Conservation (phyloP, 2,113 vertebrate species). For the Muntiacus reevesi region DNA sequence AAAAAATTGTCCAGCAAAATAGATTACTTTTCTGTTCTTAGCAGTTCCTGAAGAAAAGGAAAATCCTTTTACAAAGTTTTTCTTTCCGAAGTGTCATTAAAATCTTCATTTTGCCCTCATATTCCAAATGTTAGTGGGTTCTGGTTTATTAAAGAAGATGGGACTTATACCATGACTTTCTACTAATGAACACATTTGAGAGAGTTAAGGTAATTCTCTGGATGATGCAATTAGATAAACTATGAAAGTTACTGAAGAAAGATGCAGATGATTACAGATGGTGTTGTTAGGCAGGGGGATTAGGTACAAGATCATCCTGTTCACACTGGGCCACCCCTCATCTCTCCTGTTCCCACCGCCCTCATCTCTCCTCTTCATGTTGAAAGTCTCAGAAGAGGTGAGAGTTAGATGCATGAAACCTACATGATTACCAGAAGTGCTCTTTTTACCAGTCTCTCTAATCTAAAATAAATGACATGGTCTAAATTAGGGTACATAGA, state of each 20-base stretch:
- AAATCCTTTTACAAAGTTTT: neutral
- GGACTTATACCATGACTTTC: neutral
- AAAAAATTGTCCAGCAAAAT: neutral
- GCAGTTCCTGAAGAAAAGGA: neutral
- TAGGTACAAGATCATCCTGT: neutral
- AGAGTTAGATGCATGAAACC: neutral
- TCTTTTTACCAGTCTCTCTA: neutral
- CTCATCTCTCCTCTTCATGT: neutral
- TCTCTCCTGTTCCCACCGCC: fast-evolving
- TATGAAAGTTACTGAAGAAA: neutral
- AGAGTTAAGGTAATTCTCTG: neutral
- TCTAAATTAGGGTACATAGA: neutral
- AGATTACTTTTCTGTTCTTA: neutral
- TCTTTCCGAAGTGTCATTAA: neutral
- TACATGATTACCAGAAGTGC: neutral
- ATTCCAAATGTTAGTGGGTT: neutral
- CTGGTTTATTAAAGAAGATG: neutral
- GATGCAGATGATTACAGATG: neutral
- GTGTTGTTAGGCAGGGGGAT: neutral
- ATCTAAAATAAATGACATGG: neutral
- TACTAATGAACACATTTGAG: neutral
- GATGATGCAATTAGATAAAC: neutral
- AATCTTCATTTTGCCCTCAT: neutral
- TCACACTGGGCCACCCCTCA: neutral
- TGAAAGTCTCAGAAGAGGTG: neutral